Evolutionary conservation across 1,140 invertebrate genomes (phyloP).

Genomic region (Pteromalus puparum): DNA sequence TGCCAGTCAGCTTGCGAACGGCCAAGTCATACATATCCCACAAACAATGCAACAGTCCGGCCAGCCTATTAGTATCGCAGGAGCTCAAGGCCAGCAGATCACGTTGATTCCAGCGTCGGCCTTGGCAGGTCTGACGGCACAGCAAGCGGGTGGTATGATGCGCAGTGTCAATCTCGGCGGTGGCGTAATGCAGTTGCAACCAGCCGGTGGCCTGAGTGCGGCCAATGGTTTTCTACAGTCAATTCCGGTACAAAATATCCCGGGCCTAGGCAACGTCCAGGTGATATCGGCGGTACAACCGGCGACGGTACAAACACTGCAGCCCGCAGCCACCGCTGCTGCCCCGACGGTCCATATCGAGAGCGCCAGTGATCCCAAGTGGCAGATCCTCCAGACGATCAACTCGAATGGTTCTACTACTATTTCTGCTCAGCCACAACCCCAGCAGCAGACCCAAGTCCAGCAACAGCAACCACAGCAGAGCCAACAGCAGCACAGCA

Average conservation of each 20-base stretch:
- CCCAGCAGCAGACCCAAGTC: conserved; percentile 27
- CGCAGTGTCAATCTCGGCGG: conserved; percentile 68
- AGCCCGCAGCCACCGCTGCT: conserved; percentile 62
- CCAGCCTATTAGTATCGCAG: conserved; percentile 78
- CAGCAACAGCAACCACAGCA: conserved; percentile 54
- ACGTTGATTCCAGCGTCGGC: conserved; percentile 83
- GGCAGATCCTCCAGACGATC: conserved; percentile 82
- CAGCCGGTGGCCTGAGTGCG: conserved; percentile 62
- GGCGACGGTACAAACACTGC: conserved; percentile 68
- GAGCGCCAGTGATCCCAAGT: conserved; percentile 26
- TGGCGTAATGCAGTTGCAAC: conserved; percentile 72
- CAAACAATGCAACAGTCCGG: conserved; percentile 67
- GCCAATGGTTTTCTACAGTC: conserved; percentile 76
- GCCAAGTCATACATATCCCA: conserved; percentile 74
- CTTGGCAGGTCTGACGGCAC: conserved; percentile 66
- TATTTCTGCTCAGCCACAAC: conserved; percentile 60
- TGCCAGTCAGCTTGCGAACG: conserved; percentile 69
- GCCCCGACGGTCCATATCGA: conserved; percentile 61
- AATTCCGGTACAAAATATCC: conserved; percentile 82
- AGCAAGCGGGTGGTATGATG: conserved; percentile 70
- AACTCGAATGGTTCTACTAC: conserved; percentile 69
- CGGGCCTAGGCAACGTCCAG: conserved; percentile 86
- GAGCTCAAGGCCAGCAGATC: conserved; percentile 82
- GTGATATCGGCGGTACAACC: conserved; percentile 79
- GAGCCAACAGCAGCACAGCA: conserved; percentile 59